A percentile compares a stretch with the other conserved stretches of the same genome.
These are phyloP conservation scores for Cylloceria caligata DNA, from an alignment of 2,888 invertebrate genomes.

Conservation along the genomic window DNA sequence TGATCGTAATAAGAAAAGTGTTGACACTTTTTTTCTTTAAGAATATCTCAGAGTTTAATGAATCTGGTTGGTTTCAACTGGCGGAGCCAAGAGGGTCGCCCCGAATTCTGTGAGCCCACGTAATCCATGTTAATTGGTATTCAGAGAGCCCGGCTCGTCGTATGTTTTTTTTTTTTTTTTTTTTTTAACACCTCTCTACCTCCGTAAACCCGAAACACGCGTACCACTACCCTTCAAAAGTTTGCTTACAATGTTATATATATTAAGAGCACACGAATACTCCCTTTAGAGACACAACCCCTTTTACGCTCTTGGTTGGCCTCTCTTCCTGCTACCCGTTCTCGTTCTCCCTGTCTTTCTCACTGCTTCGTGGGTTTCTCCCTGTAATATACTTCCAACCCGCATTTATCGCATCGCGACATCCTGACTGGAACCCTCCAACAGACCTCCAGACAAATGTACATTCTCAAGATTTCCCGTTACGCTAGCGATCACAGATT, in stretches of 20 bases:
- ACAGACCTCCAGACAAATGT: constrained; percentile 63
- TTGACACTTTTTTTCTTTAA: constrained; percentile 25
- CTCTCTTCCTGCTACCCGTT: constrained; percentile 24
- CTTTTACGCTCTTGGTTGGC: constrained; percentile 33
- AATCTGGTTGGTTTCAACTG: constrained; percentile 38
- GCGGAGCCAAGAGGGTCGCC: constrained; percentile 50
- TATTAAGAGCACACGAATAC: background rate
- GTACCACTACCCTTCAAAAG: constrained; percentile 60
- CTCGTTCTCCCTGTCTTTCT: constrained; percentile 32
- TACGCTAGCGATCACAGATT: constrained; percentile 72
- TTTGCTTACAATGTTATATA: constrained; percentile 12
- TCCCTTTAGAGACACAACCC: constrained; percentile 10
- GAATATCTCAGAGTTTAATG: constrained; percentile 36
- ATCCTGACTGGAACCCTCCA: constrained; percentile 48
- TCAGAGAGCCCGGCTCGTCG: constrained; percentile 71
- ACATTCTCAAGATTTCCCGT: constrained; percentile 59
- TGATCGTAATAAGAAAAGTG: constrained; percentile 7
- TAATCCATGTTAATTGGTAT: constrained; percentile 81
- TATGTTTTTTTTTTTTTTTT: constrained; percentile 75
- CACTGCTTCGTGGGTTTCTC: constrained; percentile 37
- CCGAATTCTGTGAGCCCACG: constrained; percentile 73
- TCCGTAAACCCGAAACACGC: constrained; percentile 18
- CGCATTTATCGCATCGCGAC: constrained; percentile 65
- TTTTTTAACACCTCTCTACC: constrained; percentile 72
- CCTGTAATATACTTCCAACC: constrained; percentile 58